Evolutionary conservation across 1,140 invertebrate species (phyloP).

Genomic region (Pseudomyrmex flavicornis): DNA sequence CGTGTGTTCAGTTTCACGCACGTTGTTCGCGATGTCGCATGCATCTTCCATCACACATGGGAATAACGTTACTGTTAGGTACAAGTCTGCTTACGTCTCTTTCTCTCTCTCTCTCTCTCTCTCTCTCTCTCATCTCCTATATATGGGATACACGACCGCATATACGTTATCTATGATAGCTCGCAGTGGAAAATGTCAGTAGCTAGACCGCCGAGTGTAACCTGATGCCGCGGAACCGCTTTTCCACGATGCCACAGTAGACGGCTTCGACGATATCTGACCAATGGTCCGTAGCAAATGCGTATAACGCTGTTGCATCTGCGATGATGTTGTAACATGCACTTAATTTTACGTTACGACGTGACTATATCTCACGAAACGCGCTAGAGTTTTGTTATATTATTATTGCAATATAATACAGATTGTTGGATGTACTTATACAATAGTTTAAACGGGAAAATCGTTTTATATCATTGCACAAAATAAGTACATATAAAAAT

Average conservation of each 20-base stretch:
- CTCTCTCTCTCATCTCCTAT: conserved; percentile 21
- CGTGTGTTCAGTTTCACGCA: conserved; percentile 37
- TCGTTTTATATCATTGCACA: background rate
- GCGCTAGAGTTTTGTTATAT: too few relatives aligned
- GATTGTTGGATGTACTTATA: too few relatives aligned
- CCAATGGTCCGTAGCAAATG: conserved; percentile 23
- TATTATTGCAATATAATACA: too few relatives aligned
- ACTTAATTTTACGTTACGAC: conserved; percentile 2
- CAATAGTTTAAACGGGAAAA: too few relatives aligned
- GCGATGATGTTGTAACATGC: background rate
- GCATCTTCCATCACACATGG: conserved; percentile 36
- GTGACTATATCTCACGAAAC: background rate
- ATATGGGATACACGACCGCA: conserved; percentile 33
- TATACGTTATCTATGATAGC: conserved; percentile 50
- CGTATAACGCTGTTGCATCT: conserved; percentile 6
- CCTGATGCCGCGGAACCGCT: conserved; percentile 13
- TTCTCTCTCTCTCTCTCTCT: conserved; percentile 4
- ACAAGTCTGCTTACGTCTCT: conserved; percentile 34
- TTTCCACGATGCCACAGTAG: conserved; percentile 7
- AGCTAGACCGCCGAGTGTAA: conserved; percentile 36
- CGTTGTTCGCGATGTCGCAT: conserved; percentile 41
- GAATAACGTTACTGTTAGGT: conserved; percentile 52
- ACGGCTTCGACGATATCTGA: conserved; percentile 32
- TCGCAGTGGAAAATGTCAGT: conserved; percentile 52
- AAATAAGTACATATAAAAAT: background rate